A percentile compares a stretch with the other conserved stretches of the same genome.
Evolutionary conservation across 2,113 vertebrate species (phyloP).

Genomic region (Callionymus lyra): DNA sequence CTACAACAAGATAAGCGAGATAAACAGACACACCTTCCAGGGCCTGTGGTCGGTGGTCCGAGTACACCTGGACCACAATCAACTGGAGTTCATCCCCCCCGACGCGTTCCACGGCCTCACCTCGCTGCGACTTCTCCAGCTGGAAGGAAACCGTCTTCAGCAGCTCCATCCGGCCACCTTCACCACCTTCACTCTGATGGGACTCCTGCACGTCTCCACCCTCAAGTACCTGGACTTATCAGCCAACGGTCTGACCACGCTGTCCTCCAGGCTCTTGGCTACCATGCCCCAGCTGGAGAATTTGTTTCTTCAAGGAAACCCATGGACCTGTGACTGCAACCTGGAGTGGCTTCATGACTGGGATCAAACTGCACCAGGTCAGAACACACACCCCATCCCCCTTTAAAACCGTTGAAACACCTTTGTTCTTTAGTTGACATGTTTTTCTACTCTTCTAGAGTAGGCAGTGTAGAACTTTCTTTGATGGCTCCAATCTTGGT

Average conservation of each 20-base stretch:
- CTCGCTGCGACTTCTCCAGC: constrained; percentile 75
- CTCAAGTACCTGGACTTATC: constrained; percentile 81
- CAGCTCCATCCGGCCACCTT: constrained; percentile 80
- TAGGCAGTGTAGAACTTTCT: too few species aligned
- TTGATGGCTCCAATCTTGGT: too few species aligned
- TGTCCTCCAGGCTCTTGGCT: constrained; percentile 62
- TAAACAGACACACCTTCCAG: constrained; percentile 64
- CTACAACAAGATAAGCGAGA: constrained; percentile 80
- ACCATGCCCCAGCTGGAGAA: constrained; percentile 77
- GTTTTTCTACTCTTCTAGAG: too few species aligned
- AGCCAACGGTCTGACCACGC: constrained; percentile 70
- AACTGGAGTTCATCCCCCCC: constrained; percentile 79
- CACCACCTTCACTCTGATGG: constrained; percentile 72
- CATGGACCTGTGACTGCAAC: constrained; percentile 81
- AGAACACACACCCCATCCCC: too few species aligned
- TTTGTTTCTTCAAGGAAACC: constrained; percentile 83
- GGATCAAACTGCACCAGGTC: constrained; percentile 70
- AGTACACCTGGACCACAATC: constrained; percentile 86
- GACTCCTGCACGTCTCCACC: constrained; percentile 74
- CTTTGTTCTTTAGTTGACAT: too few species aligned
- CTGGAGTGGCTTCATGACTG: constrained; percentile 74
- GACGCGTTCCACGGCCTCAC: constrained; percentile 79
- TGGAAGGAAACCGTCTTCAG: constrained; percentile 81
- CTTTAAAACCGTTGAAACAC: too few species aligned
- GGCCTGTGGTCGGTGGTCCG: constrained; percentile 74